Conservation (phyloP, 2,113 vertebrate species). For the Corydoras maculifer region DNA sequence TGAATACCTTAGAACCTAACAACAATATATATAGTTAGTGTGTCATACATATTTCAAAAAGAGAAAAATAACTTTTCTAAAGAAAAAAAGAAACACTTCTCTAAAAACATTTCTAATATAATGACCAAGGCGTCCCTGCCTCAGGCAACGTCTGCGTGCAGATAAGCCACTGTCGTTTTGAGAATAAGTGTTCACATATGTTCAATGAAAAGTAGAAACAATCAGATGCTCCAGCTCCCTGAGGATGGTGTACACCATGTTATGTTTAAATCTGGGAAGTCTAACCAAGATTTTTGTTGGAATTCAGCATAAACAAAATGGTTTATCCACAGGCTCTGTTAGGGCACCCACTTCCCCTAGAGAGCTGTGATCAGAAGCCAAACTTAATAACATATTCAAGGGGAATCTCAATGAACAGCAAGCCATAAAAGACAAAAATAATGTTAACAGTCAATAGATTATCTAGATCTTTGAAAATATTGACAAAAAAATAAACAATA, state of each 20-base stretch:
- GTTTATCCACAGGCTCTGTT: not conserved
- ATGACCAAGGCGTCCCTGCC: not conserved
- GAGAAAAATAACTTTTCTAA: no score
- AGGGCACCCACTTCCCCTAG: not conserved
- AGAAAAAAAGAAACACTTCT: no score
- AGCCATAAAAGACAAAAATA: not conserved
- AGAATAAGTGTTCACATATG: conserved; percentile 24
- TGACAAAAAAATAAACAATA: not conserved
- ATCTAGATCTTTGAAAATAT: not conserved
- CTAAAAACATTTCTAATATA: not conserved
- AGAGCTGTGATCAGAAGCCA: conserved; percentile 8
- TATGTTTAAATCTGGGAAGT: conserved; percentile 10
- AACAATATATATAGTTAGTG: no score
- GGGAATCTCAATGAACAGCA: not conserved
- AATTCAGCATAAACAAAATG: not conserved
- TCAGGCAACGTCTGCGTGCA: conserved; percentile 15
- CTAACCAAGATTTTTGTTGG: not conserved
- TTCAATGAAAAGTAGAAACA: conserved; percentile 5
- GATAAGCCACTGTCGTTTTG: conserved; percentile 25
- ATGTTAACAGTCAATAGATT: not conserved
- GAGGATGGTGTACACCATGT: conserved; percentile 4
- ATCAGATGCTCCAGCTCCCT: conserved; percentile 4
- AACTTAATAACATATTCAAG: not conserved
- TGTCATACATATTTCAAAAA: no score
- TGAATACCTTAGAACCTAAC: no score